Evolutionary conservation across 2,888 invertebrate genomes (phyloP).

Genomic region (Cephus nigrinus): DNA sequence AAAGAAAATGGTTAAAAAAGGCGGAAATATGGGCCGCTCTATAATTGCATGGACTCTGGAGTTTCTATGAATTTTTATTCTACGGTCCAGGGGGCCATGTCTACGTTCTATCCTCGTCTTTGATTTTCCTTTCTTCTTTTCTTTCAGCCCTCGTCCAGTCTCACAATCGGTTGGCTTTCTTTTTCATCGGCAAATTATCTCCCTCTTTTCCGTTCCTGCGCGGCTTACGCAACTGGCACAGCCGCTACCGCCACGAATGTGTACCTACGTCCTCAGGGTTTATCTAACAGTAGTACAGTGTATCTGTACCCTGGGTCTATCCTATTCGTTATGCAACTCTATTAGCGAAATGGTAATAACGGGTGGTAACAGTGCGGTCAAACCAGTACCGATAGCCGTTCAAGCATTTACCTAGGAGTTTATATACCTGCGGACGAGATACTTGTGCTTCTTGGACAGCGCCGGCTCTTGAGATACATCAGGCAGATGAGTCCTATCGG

Average conservation of each 20-base stretch:
- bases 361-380: slow-evolving; percentile 13
- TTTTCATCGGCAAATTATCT: background rate
- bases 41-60: background rate
- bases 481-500: background rate
- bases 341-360: slow-evolving; percentile 17
- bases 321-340: slow-evolving; percentile 19
- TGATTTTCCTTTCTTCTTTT: background rate
- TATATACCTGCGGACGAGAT: background rate
- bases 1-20: background rate
- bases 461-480: slow-evolving; percentile 2
- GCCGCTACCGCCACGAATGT: background rate
- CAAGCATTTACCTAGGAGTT: background rate
- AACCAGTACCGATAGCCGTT: slow-evolving; percentile 9
- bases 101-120: background rate
- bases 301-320: slow-evolving; percentile 1
- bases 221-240: background rate
- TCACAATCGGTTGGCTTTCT: background rate
- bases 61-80: background rate
- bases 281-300: background rate
- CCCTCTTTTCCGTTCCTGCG: background rate
- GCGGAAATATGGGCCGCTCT: background rate
- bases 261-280: slow-evolving; percentile 2
- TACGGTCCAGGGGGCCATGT: background rate
- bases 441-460: background rate
- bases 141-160: background rate